Evolutionary conservation across 2,888 invertebrate species (phyloP), one percentile per base, ranked within the genome.

Genomic region (Bellardia bayeri): DNA sequence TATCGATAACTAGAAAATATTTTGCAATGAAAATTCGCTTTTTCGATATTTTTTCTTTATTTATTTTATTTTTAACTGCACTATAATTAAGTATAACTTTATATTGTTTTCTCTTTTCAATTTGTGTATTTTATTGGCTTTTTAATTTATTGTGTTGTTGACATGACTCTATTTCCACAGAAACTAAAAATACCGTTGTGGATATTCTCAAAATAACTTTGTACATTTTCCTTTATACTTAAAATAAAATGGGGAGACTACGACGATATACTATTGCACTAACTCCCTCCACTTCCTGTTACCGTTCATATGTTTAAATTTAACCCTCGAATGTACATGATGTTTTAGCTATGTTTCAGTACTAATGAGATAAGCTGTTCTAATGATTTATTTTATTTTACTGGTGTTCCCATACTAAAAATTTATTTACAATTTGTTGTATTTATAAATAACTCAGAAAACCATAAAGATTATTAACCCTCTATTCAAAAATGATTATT

Each of bases 141-240:
- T 66, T 74, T 23, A 49, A 42, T 66, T 40, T 42, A 40, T 37
- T 72, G 54, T 64, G 72, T 37, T 64, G 49, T 82, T 74, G 81
- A 78, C 78, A 63, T 78, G 68, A 40, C 74, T 40, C 54, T 56
- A 30, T 81, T 54, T 74, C 61, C 75, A 64, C 74, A 49, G 13
- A 58, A 71, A 85, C 85, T 87, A 85, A 87, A 82, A 85, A 87
- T 87, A 82, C 78, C 64, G 87, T 85, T 85, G 87, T 54, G 30
- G 13, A 58, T 82, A 45, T 80, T 69, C 82, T 80, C 81, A 84
- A 79, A 87, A 87, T 71, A 87, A 64, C 66, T 56, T 58, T 68
- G 33, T 54, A 72, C 74, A 45, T 74, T 72, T 78, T 72, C 11
- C 8, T 81, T 75, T 78, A 13, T 84, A 37, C 5, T 75, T 42